Percentiles rank a stretch among this genome's conserved stretches.
Conservation (phyloP, 2,888 invertebrate species). For the Polydrusus cervinus region DNA sequence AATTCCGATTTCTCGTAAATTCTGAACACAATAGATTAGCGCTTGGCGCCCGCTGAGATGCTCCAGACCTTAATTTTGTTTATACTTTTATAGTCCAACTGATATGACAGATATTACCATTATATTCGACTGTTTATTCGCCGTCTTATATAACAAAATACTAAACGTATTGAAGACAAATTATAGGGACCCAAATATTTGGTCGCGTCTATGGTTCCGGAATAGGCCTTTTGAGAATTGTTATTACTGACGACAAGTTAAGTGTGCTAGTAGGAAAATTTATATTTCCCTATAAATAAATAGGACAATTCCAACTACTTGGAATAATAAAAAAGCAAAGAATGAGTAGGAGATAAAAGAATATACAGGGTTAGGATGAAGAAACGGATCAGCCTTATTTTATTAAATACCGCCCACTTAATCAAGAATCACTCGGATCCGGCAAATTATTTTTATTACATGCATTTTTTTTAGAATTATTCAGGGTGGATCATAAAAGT, state of each 20-base stretch:
- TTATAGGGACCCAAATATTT: conserved; percentile 6
- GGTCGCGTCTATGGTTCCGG: conserved; percentile 10
- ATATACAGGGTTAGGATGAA: too few species aligned
- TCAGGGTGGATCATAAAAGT: too few species aligned
- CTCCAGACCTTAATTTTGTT: conserved; percentile 63
- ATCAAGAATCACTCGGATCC: too few species aligned
- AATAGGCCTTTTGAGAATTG: neutral
- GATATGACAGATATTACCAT: conserved; percentile 63
- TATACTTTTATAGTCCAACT: conserved; percentile 62
- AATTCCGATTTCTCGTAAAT: conserved; percentile 62
- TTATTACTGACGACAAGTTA: conserved; percentile 15
- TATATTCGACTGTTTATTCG: conserved; percentile 61
- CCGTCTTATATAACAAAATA: conserved; percentile 15
- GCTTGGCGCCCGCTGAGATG: conserved; percentile 60
- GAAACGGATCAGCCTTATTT: too few species aligned
- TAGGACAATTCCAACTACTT: too few species aligned
- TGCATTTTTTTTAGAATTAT: too few species aligned
- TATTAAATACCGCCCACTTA: too few species aligned
- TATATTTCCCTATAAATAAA: too few species aligned
- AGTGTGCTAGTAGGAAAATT: conserved; percentile 2
- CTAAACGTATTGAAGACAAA: conserved; percentile 32
- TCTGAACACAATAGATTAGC: conserved; percentile 61
- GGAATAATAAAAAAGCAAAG: too few species aligned
- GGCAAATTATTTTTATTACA: too few species aligned
- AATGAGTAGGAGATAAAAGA: too few species aligned